These are phyloP conservation scores for Morone chrysops DNA, from an alignment of 2,113 vertebrate genomes.

Conservation along the genomic window DNA sequence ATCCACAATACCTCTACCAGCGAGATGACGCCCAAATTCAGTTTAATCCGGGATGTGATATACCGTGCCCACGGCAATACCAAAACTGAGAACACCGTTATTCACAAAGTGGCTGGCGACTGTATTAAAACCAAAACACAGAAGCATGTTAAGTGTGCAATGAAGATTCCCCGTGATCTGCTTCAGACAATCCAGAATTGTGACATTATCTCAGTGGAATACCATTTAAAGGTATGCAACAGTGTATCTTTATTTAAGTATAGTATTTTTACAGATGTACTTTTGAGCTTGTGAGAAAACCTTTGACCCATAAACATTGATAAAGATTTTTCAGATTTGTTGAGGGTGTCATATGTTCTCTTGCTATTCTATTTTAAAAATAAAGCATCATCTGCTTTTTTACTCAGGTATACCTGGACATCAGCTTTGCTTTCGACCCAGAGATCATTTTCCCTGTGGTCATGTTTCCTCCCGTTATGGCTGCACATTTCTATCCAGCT, in stretches of 20 bases:
- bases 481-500: slow-evolving; percentile 2
- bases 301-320: background rate
- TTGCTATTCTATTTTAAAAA: background rate
- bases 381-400: background rate
- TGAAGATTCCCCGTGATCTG: slow-evolving; percentile 69
- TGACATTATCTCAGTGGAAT: slow-evolving; percentile 76
- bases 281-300: too few relatives aligned
- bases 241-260: background rate
- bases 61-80: slow-evolving; percentile 56
- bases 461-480: slow-evolving; percentile 57
- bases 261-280: background rate
- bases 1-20: slow-evolving; percentile 78
- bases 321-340: background rate
- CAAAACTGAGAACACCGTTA: slow-evolving; percentile 5
- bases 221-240: slow-evolving; percentile 76
- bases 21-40: slow-evolving; percentile 76
- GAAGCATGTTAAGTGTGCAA: slow-evolving; percentile 44
- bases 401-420: slow-evolving; percentile 81
- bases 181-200: slow-evolving; percentile 66
- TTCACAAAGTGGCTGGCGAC: slow-evolving; percentile 59
- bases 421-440: slow-evolving; percentile 79
- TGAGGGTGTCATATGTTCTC: background rate
- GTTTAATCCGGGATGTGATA: slow-evolving; percentile 51
- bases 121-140: slow-evolving; percentile 54
- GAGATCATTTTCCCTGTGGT: slow-evolving; percentile 72